Conservation (phyloP, 2,797 vertebrate species). For the Sternotherus odoratus region DNA sequence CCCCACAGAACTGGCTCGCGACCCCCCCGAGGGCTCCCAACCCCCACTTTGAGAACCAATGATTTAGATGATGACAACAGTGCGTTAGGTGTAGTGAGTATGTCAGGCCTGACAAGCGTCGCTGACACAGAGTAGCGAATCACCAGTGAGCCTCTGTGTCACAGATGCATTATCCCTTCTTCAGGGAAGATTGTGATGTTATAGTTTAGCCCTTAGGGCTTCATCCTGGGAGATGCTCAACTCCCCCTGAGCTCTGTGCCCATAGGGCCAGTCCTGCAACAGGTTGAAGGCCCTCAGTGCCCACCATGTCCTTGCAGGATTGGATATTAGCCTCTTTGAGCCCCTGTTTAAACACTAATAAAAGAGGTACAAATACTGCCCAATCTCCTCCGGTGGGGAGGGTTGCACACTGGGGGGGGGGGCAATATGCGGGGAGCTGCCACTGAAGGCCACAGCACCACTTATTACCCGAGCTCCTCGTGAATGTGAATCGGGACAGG, state of each 20-base stretch:
- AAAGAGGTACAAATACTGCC: neutral
- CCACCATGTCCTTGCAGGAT: neutral
- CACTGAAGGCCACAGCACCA: neutral
- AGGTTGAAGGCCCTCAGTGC: neutral
- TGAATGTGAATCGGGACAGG: neutral
- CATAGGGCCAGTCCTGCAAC: neutral
- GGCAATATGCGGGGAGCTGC: neutral
- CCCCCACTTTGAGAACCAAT: no score
- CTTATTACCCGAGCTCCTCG: neutral
- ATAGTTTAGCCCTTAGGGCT: neutral
- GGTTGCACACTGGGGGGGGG: conserved; percentile 34
- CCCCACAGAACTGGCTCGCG: no score
- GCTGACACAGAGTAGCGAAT: neutral
- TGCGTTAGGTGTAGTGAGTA: neutral
- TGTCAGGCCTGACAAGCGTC: neutral
- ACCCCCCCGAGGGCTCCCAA: no score
- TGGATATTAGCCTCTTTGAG: neutral
- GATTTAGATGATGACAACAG: neutral
- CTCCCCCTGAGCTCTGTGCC: neutral
- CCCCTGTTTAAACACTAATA: neutral
- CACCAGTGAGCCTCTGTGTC: neutral
- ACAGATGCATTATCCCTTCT: neutral
- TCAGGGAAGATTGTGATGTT: neutral
- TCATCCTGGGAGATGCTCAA: neutral
- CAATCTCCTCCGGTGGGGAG: neutral